Evolutionary conservation across 1,140 invertebrate species (phyloP).

Genomic region (Melanaphis sacchari): DNA sequence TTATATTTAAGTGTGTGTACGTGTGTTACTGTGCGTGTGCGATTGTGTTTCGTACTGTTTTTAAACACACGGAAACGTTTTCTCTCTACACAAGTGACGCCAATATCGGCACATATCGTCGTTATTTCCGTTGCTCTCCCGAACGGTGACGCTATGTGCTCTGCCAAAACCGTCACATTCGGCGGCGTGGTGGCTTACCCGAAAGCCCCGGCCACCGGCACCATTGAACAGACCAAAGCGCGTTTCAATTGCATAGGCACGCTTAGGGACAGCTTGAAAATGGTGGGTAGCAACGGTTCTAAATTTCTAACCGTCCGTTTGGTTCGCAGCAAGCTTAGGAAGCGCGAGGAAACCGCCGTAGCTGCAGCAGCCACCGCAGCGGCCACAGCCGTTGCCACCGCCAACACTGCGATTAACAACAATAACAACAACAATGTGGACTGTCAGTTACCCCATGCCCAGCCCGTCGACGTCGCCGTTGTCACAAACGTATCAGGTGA

Average conservation of each 20-base stretch:
- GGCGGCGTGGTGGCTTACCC: conserved; percentile 61
- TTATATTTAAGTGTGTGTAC: not conserved
- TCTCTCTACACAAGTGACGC: not conserved
- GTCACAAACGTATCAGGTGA: not conserved
- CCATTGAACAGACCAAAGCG: conserved; percentile 59
- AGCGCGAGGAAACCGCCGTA: conserved; percentile 73
- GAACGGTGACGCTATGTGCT: conserved; percentile 58
- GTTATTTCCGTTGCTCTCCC: not conserved
- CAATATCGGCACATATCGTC: not conserved
- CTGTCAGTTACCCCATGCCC: conserved; percentile 56
- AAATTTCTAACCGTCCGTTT: conserved; percentile 84
- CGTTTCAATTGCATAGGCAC: conserved; percentile 61
- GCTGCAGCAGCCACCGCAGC: conserved; percentile 58
- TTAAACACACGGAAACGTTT: not conserved
- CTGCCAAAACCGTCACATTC: conserved; percentile 60
- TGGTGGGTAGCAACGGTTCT: conserved; percentile 78
- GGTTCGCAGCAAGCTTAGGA: conserved; percentile 85
- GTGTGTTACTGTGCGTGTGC: not conserved
- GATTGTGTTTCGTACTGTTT: not conserved
- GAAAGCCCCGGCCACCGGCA: conserved; percentile 14
- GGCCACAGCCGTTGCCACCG: conserved; percentile 58
- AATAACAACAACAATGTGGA: conserved; percentile 59
- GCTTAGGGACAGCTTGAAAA: conserved; percentile 64
- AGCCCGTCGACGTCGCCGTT: not conserved
- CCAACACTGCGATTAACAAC: conserved; percentile 59